Evolutionary conservation across 2,888 invertebrate species (phyloP), one percentile per base, ranked within the genome.

Genomic region (Tipula lateralis): DNA sequence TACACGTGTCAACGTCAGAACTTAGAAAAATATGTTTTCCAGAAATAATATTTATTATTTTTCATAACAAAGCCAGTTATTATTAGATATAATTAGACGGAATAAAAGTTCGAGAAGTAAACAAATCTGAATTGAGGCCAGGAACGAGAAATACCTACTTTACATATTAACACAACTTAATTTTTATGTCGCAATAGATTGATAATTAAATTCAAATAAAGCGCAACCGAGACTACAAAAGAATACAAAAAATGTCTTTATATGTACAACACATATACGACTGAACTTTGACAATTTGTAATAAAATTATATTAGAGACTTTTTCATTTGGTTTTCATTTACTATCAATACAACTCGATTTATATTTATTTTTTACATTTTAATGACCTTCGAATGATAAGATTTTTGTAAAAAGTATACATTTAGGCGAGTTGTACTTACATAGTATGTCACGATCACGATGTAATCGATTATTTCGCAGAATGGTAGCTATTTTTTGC

Each of bases 401-500:
- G 36, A 36, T 36, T 12, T 36, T 36, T 36, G 36, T 36, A 36
- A 9, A 36, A 36, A 0, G 36, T 7, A 9, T 36, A 36, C 6
- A 36, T 36, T 36, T 7, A 44, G 44, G 44, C n/a, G 19, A 82
- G 1, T 29, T 29, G 5, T 86, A 90, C 90, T 90, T 87, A 90
- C 90, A 89, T 87, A 90, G 87, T 86, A 90, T 89, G 87, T 90
- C 90, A 85, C 95, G 92, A 88, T 96, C 96, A 87, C 94, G 93
- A 90, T 96, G 95, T 88, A 95, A 96, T 87, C 95, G 95, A 86
- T 93, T 92, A 86, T 93, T 92, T 86, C 94, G 89, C 29, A 92
- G 91, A 32, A 93, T 92, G 19, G 92, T 91, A n/a, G 92, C 92
- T 84, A 92, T 88, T 87, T 91, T 91, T 84, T 90, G 88, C n/a